Percentiles rank a stretch among this genome's conserved stretches.
These are phyloP conservation scores for Thymelicus lineola DNA, from an alignment of 2,888 invertebrate species.

Conservation along the genomic window DNA sequence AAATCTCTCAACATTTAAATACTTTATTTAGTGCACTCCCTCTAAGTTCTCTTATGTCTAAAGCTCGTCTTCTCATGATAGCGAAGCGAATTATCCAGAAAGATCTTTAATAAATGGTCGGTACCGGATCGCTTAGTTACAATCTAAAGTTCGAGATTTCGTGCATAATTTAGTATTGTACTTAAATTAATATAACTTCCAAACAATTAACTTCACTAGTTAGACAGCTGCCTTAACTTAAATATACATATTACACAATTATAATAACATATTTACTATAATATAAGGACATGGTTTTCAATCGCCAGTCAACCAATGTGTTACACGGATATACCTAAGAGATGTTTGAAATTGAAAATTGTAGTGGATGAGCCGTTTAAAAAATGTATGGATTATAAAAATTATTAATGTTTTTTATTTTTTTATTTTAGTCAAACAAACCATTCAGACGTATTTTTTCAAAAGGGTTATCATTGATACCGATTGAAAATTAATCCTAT, in stretches of 20 bases:
- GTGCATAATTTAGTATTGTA: too few relatives aligned
- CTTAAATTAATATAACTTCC: background rate
- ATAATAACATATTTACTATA: background rate
- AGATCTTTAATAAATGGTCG: background rate
- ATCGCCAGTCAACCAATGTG: background rate
- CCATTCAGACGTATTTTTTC: too few relatives aligned
- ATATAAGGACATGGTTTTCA: background rate
- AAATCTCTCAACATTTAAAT: conserved; percentile 56
- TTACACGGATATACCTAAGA: background rate
- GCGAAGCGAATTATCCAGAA: conserved; percentile 4
- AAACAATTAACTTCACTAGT: conserved; percentile 3
- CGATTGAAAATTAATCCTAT: background rate
- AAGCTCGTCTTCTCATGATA: conserved; percentile 9
- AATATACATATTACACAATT: background rate
- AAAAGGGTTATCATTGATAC: background rate
- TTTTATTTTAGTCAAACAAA: too few relatives aligned
- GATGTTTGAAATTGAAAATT: too few relatives aligned
- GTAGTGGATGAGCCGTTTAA: background rate
- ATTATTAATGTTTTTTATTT: too few relatives aligned
- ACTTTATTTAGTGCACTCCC: conserved; percentile 47
- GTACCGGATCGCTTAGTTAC: too few relatives aligned
- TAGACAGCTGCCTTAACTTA: conserved; percentile 3
- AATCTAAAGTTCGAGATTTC: too few relatives aligned
- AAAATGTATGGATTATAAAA: background rate
- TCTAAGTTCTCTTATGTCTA: conserved; percentile 38